Conservation (phyloP, 2,888 invertebrate species). For the Germaria angustata region DNA sequence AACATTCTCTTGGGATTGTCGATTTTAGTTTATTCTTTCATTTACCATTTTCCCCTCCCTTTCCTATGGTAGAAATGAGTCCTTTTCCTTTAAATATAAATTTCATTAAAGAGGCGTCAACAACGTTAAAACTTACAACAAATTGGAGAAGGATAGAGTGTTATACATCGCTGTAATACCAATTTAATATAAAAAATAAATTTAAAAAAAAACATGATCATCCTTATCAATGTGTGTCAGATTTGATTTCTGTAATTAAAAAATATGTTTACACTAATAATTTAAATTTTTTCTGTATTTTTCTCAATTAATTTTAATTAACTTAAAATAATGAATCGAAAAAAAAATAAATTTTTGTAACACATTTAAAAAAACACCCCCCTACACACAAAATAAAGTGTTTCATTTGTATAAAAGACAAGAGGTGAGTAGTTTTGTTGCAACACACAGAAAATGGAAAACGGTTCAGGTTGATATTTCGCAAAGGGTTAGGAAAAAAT, state of each 20-base stretch:
- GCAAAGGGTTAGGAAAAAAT: slow-evolving; percentile 52
- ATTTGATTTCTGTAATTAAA: slow-evolving; percentile 35
- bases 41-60: background rate
- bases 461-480: background rate
- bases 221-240: slow-evolving; percentile 56
- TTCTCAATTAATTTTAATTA: slow-evolving; percentile 36
- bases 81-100: background rate
- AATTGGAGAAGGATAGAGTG: slow-evolving; percentile 79
- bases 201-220: background rate
- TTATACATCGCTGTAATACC: slow-evolving; percentile 63
- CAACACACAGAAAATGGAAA: slow-evolving; percentile 41
- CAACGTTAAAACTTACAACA: slow-evolving; percentile 46
- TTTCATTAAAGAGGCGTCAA: slow-evolving; percentile 3
- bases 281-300: slow-evolving; percentile 27
- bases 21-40: slow-evolving; percentile 60
- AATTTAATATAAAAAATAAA: slow-evolving; percentile 55
- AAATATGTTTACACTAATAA: slow-evolving; percentile 11
- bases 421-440: slow-evolving; percentile 54
- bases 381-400: slow-evolving; percentile 23
- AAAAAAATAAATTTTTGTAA: slow-evolving; percentile 47
- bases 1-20: slow-evolving; percentile 50
- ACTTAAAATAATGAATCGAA: slow-evolving; percentile 37
- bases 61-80: background rate
- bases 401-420: slow-evolving; percentile 49
- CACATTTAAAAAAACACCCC: slow-evolving; percentile 28